Evolutionary conservation across 2,888 invertebrate genomes (phyloP), one percentile per base, ranked within the genome.

Genomic region (Elysia crispata): DNA sequence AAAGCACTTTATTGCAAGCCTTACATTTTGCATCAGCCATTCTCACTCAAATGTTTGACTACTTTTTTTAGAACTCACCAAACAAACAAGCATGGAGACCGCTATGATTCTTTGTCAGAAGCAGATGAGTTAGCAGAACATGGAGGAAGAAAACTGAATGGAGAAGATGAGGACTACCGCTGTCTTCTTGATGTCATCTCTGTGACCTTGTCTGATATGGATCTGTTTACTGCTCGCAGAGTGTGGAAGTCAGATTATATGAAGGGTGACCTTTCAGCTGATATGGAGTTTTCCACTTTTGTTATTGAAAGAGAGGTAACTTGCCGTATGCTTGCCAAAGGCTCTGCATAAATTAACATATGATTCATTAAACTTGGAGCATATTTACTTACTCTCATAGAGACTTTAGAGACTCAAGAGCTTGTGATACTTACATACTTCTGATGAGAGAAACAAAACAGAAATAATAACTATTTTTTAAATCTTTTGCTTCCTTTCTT

Each of bases 161-260:
- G 23, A 15, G 77, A 74, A 1, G 79, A 81, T 3, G 79, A 75
- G 5, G n/a, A 83, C 49, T 86, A 90, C 72, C 78, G 81, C 30
- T 95, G 95, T 90, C 89, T 95, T 82, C 91, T 96, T 83, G 96
- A 97, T 90, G 95, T 95, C 76, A 95, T 96, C 93, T 92, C 93
- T n/a, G 93, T 96, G 49, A 94, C 94, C 79, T 92, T 96, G 83
- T 94, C 94, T 77, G 95, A 96, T 87, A 95, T 96, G 94, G 95
- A 96, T 91, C 93, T 97, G 83, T 95, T 95, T 90, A 94, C 95
- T 69, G 96, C 95, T 50, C 93, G 93, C 76, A 89, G 94, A 88
- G 84, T 87, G 13, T 85, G 85, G 62, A 87, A 87, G 76, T 83
- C 85, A 25, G 77, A 83, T 11, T 87, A 87, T 66, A 83, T 82